Evolutionary conservation across 2,113 vertebrate species (phyloP), one percentile per base, ranked within the genome.

Genomic region (Ctenomys sociabilis): DNA sequence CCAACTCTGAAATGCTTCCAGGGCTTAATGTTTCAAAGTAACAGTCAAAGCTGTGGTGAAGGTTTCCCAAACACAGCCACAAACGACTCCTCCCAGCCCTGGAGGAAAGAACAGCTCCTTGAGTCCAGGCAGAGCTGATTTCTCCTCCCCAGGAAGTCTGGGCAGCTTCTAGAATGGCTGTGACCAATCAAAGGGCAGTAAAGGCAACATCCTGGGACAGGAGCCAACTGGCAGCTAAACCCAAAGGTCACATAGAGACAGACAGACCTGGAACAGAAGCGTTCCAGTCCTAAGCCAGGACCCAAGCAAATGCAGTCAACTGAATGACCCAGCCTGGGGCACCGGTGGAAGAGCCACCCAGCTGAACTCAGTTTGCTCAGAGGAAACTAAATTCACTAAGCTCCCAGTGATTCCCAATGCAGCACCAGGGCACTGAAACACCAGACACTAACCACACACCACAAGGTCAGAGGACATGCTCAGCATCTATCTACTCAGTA

Each of bases 1-100:
- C 30, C 37, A 91, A 73, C n/a, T 77, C 2, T 92, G 91, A 92
- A 96, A 95, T 95, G 90, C 59, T 95, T 87, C 85, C 75, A 95
- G 24, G 61, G 84, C 35, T 83, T 80, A 77, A 94, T 85, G 63
- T 95, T 95, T 91, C 88, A 92, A 91, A 91, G 61, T 90, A 86
- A 80, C 85, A 91, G 59, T 88, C 70, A 72, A 86, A 66, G 59
- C 37, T 43, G 30, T 57, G 26, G 49, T 19, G 37, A 63, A 0
- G 82, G 35, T 95, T 93, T 83, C 30, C 30, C 24, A 95, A 92
- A 90, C 28, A 86, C 3, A 26, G 43, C 59, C 61, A 72, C 37
- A 61, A 84, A n/a, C 4, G 43, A 43, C 43, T 81, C 90, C 28
- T 85, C 87, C 28, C 4, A 3, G 19, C 17, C 14, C 63, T 70